These are phyloP conservation scores for Conus betulinus DNA, from an alignment of 1,140 invertebrate species.

Conservation along the genomic window DNA sequence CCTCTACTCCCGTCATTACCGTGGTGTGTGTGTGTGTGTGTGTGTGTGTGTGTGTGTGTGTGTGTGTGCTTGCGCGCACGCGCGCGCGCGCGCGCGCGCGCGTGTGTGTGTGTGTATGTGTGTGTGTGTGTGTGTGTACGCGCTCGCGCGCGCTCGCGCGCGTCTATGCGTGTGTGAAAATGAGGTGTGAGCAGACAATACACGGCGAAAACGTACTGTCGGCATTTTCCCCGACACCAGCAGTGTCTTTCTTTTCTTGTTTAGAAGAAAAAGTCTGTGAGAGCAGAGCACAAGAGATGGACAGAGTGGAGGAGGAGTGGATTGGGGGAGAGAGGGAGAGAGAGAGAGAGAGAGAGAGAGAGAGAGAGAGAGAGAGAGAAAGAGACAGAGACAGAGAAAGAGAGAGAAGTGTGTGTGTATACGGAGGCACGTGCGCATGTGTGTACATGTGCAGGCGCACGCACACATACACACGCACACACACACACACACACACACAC, in stretches of 20 bases:
- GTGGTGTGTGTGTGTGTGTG: neutral
- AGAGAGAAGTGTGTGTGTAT: too few relatives aligned
- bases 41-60: slow-evolving; percentile 5
- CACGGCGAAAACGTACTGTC: neutral
- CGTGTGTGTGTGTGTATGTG: neutral
- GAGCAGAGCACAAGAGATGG: too few relatives aligned
- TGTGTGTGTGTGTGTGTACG: neutral
- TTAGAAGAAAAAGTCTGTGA: neutral
- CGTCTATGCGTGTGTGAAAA: neutral
- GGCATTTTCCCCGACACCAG: neutral
- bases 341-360: too few relatives aligned
- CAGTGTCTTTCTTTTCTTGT: neutral
- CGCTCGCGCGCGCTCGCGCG: neutral
- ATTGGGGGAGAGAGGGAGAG: too few relatives aligned
- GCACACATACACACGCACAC: too few relatives aligned
- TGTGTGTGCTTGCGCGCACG: neutral
- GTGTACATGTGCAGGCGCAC: too few relatives aligned
- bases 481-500: too few relatives aligned
- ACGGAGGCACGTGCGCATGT: too few relatives aligned
- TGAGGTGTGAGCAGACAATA: neutral
- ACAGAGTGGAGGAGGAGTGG: too few relatives aligned
- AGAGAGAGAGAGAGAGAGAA: too few relatives aligned
- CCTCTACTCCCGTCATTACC: neutral
- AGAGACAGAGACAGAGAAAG: too few relatives aligned
- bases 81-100: neutral